Conservation (phyloP, 2,888 invertebrate species). For the Dynastes tityus region DNA sequence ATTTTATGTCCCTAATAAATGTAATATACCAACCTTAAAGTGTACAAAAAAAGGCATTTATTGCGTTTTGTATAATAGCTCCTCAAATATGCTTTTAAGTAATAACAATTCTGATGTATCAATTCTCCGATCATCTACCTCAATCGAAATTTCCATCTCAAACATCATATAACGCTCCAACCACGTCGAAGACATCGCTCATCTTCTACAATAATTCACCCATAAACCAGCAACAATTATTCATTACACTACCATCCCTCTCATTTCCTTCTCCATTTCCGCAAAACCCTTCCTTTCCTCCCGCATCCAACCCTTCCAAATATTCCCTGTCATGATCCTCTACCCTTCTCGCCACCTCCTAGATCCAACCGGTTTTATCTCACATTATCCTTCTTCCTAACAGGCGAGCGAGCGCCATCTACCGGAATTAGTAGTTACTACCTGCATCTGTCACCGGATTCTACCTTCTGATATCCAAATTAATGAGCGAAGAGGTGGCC, state of each 20-base stretch:
- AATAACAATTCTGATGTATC: too few relatives aligned
- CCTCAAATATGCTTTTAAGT: too few relatives aligned
- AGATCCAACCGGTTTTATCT: slow-evolving; percentile 3
- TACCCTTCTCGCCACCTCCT: too few relatives aligned
- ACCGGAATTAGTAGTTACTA: slow-evolving; percentile 26
- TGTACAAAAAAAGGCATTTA: too few relatives aligned
- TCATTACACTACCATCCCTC: slow-evolving; percentile 23
- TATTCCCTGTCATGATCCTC: too few relatives aligned
- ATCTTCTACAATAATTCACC: slow-evolving; percentile 13
- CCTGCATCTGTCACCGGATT: slow-evolving; percentile 35
- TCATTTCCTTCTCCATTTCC: slow-evolving; percentile 27
- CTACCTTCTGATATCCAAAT: slow-evolving; percentile 13
- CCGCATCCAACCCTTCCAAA: neutral
- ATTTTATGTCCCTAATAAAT: too few relatives aligned
- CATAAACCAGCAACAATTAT: slow-evolving; percentile 28
- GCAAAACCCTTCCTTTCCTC: neutral
- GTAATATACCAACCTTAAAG: too few relatives aligned
- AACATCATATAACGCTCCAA: too few relatives aligned
- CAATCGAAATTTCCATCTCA: too few relatives aligned
- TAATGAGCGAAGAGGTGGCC: slow-evolving; percentile 6
- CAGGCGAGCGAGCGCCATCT: neutral
- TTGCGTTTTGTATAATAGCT: too few relatives aligned
- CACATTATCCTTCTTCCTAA: neutral
- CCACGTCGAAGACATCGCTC: slow-evolving; percentile 5
- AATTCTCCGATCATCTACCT: too few relatives aligned